Percentiles rank a stretch among this genome's conserved stretches.
Conservation (phyloP, 1,140 invertebrate species). For the Zaprionus gabonicus region DNA sequence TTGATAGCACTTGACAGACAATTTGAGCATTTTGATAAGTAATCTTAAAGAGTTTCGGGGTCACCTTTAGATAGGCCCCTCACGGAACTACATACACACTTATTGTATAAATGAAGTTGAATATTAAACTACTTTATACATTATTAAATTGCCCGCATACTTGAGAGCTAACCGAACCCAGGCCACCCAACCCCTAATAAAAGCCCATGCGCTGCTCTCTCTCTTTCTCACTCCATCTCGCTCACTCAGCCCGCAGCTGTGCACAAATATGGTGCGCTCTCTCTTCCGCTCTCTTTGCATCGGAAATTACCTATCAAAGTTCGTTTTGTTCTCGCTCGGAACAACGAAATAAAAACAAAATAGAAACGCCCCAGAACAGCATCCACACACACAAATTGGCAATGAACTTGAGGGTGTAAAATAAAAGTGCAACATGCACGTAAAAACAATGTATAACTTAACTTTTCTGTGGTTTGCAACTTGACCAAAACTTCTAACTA, state of each 20-base stretch:
- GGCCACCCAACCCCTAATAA: slow-evolving; percentile 8
- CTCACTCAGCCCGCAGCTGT: slow-evolving; percentile 20
- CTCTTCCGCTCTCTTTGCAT: slow-evolving; percentile 17
- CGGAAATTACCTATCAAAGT: slow-evolving; percentile 28
- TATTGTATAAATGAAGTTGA: no score
- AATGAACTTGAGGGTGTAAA: slow-evolving; percentile 68
- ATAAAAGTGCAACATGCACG: slow-evolving; percentile 20
- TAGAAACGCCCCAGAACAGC: slow-evolving; percentile 28
- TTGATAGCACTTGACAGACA: slow-evolving; percentile 12
- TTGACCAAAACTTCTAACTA: not conserved
- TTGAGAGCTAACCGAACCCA: not conserved
- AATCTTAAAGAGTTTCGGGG: slow-evolving; percentile 9
- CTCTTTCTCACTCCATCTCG: slow-evolving; percentile 6
- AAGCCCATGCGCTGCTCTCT: slow-evolving; percentile 16
- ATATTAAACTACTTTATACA: not conserved
- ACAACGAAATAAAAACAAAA: slow-evolving; percentile 21
- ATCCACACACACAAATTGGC: slow-evolving; percentile 45
- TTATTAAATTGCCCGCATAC: slow-evolving; percentile 3
- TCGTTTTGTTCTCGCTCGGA: not conserved
- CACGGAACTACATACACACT: not conserved
- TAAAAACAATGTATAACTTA: no score
- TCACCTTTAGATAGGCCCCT: slow-evolving; percentile 24
- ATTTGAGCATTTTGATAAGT: slow-evolving; percentile 18
- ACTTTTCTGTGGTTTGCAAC: no score
- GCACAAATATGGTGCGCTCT: not conserved